Evolutionary conservation across 2,888 invertebrate genomes (phyloP).

Genomic region (Drosophila nr. medialis): DNA sequence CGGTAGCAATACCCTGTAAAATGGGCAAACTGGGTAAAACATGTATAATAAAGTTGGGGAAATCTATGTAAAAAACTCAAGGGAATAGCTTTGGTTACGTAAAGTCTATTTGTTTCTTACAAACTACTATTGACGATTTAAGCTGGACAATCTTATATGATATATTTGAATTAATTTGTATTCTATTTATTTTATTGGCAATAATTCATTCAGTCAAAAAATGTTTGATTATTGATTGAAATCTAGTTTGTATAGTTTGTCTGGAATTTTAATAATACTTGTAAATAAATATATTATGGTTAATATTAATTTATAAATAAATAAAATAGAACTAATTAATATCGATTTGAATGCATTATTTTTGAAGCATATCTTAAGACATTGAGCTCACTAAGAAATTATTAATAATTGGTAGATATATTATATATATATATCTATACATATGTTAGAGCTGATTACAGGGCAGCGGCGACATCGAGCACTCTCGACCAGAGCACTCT

Average conservation of each 20-base stretch:
- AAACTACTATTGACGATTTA: neutral
- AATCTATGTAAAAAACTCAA: neutral
- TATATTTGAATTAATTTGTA: neutral
- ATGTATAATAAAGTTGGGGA: neutral
- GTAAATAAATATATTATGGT: too few species aligned
- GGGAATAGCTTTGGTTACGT: too few species aligned
- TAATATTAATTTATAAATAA: too few species aligned
- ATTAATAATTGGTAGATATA: neutral
- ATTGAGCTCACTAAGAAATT: neutral
- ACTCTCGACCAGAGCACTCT: neutral
- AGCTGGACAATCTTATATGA: neutral
- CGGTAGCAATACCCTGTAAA: conserved; percentile 5
- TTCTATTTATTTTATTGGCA: neutral
- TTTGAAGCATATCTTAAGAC: too few species aligned
- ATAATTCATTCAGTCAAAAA: neutral
- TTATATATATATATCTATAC: neutral
- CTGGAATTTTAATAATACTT: too few species aligned
- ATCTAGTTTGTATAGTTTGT: too few species aligned
- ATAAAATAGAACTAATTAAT: too few species aligned
- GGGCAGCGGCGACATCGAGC: neutral
- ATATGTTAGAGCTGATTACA: neutral
- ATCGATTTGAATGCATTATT: too few species aligned
- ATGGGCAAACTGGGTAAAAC: neutral
- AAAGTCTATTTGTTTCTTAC: neutral
- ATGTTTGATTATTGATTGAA: neutral